Base-by-base conservation (phyloP, 2,797 vertebrate species). In the Mormyrus hasselquistii region DNA sequence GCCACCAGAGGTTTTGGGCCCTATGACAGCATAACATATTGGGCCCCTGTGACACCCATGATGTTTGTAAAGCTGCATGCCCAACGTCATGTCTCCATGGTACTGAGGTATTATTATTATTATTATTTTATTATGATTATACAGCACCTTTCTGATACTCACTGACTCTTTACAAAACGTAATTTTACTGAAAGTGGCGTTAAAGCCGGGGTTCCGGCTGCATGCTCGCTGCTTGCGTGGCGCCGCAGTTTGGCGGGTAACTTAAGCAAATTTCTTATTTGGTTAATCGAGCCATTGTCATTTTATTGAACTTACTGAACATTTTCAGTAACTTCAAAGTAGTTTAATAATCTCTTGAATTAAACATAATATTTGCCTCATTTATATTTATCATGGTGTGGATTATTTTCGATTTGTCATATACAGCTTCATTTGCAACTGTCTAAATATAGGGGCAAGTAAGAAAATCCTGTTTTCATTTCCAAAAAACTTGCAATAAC, bases 111-210 rank as follows among this genome's bases (percentile, higher is more conserved):
- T 0, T 38, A 73, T 4, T 69, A 34, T 29, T 65, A 65, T 29
- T 65, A 65, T 65, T 25, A 65, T 65, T 25, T 52, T 52, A 52
- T 10, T 53, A 53, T 53, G 3, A 34, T 34, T 34, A 59, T 14
- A 73, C 12, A 73, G 65, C 34, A 4, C 10, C 12, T 38, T 73
- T 73, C 29, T 73, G 29, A 73, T 73, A 73, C 29, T 73, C 65
- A 38, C 29, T 69, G 65, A 69, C 29, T 3, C n/a, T 69, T 12
- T 4, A 55, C 53, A 55, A 55, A 55, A 34, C 29, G 29, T 34
- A 34, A 34, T 90, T 90, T 92, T 88, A 38, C 92, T 92, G 90
- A 90, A 88, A 92, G 90, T 87, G 62, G 79, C 82, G 82, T 90
- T 90, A 7, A 90, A 87, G 90, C 79, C 57, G 38, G 14, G 25